A percentile compares a stretch with the other conserved stretches of the same genome.
phyloP scores from a whole-genome alignment of 2,113 vertebrate species.

The Tricholaema leucomelas region DNA sequence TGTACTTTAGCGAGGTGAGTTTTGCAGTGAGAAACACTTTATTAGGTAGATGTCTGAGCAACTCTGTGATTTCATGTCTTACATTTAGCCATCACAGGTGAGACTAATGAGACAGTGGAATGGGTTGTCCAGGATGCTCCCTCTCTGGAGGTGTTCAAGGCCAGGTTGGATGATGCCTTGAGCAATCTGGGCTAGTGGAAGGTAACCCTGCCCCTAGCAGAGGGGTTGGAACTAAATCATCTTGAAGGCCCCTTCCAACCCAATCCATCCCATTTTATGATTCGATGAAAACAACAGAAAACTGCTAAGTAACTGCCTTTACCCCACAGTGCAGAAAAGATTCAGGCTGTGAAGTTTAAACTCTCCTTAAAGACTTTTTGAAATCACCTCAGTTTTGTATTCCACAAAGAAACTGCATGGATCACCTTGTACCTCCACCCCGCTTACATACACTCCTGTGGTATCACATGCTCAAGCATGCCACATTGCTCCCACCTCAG shows the following conservation, averaged over 20 bases:
- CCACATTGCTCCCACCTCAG: not conserved
- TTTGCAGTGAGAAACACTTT: not conserved
- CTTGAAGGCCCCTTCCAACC: no score
- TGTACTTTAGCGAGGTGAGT: not conserved
- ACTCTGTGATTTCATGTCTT: not conserved
- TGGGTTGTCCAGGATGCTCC: no score
- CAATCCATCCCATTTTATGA: no score
- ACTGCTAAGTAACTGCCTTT: not conserved
- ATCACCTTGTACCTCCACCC: not conserved
- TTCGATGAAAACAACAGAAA: not conserved
- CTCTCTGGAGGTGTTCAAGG: no score
- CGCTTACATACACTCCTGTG: not conserved
- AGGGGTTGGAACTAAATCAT: no score
- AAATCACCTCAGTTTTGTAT: not conserved
- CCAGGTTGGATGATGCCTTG: no score
- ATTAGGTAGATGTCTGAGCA: not conserved
- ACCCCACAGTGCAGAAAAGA: not conserved
- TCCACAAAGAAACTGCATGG: not conserved
- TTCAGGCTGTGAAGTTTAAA: not conserved
- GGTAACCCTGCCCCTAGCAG: no score
- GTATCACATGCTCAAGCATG: rapidly evolving
- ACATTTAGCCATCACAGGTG: not conserved
- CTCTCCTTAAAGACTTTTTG: not conserved
- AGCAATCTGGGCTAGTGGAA: no score
- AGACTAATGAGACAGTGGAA: no score